phyloP scores from a whole-genome alignment of 2,888 invertebrate species.

The Philonicus albiceps region DNA sequence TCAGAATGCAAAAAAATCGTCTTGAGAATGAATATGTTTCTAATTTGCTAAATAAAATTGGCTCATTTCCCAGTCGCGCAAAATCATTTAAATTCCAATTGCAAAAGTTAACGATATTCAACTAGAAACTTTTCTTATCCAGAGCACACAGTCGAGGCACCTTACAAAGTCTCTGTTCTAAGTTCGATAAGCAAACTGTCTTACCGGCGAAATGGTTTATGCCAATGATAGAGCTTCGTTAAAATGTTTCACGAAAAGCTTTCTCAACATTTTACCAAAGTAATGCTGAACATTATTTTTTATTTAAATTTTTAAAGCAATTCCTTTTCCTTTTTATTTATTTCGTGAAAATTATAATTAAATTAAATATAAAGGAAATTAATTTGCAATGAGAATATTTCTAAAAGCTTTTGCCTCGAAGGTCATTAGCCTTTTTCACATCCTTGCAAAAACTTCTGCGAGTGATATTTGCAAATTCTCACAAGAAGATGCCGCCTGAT shows the following conservation, averaged over 20 bases:
- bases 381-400: not conserved
- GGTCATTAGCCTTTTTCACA: not conserved
- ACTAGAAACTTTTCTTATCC: not conserved
- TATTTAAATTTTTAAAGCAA: not conserved
- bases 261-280: not conserved
- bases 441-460: not conserved
- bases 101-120: not conserved
- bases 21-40: no score
- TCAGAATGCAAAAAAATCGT: no score
- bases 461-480: not conserved
- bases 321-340: not conserved
- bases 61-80: not conserved
- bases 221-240: not conserved
- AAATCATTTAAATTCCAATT: not conserved
- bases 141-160: not conserved
- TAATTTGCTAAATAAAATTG: not conserved
- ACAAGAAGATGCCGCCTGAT: not conserved
- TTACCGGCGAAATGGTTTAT: not conserved
- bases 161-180: not conserved
- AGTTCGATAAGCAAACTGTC: not conserved
- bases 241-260: not conserved
- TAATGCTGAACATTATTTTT: not conserved
- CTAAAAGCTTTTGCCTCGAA: not conserved
- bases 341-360: not conserved
- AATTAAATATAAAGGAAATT: not conserved